Conservation (phyloP, 1,140 invertebrate species). For the Caenorhabditis briggsae region DNA sequence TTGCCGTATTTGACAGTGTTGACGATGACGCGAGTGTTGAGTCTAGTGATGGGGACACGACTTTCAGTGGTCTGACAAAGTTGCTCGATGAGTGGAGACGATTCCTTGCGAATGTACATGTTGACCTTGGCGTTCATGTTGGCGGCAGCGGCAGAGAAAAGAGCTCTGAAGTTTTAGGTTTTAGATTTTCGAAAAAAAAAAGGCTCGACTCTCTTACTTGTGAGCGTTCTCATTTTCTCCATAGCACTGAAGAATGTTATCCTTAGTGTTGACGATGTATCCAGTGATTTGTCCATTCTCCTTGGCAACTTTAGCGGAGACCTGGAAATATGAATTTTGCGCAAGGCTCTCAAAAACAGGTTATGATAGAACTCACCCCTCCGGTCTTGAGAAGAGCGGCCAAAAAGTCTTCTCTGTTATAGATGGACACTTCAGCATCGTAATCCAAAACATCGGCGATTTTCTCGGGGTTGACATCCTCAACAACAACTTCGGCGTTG, state of each 20-base stretch:
- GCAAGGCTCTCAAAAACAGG: neutral
- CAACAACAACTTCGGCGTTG: slow-evolving; percentile 26
- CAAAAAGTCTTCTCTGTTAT: slow-evolving; percentile 38
- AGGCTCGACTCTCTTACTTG: slow-evolving; percentile 48
- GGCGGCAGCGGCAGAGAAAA: slow-evolving; percentile 30
- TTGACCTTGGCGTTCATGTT: slow-evolving; percentile 55
- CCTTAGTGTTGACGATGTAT: slow-evolving; percentile 53
- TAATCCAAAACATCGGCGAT: slow-evolving; percentile 55
- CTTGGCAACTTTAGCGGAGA: slow-evolving; percentile 36
- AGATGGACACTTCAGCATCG: slow-evolving; percentile 52
- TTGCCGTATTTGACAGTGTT: slow-evolving; percentile 61
- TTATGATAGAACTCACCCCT: slow-evolving; percentile 2
- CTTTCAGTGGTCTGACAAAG: slow-evolving; percentile 44
- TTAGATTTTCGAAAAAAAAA: neutral
- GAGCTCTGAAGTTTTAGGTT: slow-evolving; percentile 47
- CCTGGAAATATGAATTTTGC: neutral
- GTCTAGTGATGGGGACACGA: slow-evolving; percentile 33
- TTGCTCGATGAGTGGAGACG: slow-evolving; percentile 10
- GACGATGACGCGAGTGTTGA: slow-evolving; percentile 59
- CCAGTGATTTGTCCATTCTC: slow-evolving; percentile 57
- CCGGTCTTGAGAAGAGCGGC: slow-evolving; percentile 43
- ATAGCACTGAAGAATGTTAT: slow-evolving; percentile 63
- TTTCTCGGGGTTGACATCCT: slow-evolving; percentile 53
- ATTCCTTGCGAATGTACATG: slow-evolving; percentile 50
- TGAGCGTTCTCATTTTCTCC: slow-evolving; percentile 56